These are phyloP conservation scores for Eretmocerus hayati DNA, from an alignment of 2,888 invertebrate species.

Conservation along the genomic window DNA sequence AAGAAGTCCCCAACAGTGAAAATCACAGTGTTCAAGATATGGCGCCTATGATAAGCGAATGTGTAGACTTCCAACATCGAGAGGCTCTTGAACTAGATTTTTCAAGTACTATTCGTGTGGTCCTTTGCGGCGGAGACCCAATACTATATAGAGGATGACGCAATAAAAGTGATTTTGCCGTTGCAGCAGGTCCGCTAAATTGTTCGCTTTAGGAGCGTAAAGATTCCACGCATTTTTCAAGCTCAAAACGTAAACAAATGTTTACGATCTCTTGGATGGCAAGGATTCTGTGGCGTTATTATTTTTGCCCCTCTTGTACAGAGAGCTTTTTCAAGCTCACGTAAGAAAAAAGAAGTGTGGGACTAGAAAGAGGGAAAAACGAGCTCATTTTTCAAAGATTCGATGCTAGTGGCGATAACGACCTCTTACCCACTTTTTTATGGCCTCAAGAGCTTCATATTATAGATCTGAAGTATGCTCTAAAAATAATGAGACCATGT, in stretches of 20 bases:
- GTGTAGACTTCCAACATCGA: too few species aligned
- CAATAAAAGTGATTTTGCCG: too few species aligned
- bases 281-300: background rate
- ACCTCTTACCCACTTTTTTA: too few species aligned
- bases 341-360: background rate
- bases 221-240: background rate
- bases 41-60: too few species aligned
- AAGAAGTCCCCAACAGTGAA: too few species aligned
- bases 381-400: background rate
- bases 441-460: too few species aligned
- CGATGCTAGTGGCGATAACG: background rate
- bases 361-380: too few species aligned
- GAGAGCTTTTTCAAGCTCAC: background rate
- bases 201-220: background rate
- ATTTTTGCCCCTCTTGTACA: background rate
- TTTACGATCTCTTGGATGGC: background rate
- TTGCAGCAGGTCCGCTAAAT: background rate
- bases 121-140: background rate
- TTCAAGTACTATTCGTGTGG: constrained; percentile 5
- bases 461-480: background rate
- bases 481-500: too few species aligned
- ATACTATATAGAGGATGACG: too few species aligned
- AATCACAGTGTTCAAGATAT: too few species aligned
- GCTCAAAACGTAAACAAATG: background rate
- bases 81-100: constrained; percentile 1